Conservation (phyloP, 2,113 vertebrate species). For the Orycteropus afer region DNA sequence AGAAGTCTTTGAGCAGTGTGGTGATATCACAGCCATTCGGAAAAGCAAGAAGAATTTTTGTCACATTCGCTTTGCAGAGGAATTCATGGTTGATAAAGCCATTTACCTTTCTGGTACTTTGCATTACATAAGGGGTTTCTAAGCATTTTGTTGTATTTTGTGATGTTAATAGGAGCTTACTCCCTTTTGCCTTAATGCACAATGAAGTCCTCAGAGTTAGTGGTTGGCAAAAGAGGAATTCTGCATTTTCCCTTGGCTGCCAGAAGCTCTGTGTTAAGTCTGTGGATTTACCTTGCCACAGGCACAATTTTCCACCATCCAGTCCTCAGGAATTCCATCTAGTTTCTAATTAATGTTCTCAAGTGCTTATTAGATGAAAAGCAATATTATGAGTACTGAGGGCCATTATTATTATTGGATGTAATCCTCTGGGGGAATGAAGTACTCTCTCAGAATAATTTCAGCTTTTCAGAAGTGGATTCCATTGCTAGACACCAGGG, state of each 20-base stretch:
- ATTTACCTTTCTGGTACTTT: conserved; percentile 94
- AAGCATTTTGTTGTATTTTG: conserved; percentile 77
- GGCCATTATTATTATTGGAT: conserved; percentile 62
- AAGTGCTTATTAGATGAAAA: conserved; percentile 67
- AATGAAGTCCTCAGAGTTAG: conserved; percentile 35
- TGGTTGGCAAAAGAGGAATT: conserved; percentile 59
- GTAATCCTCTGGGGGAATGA: conserved; percentile 36
- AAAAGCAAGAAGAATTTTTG: conserved; percentile 98
- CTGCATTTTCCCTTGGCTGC: conserved; percentile 47
- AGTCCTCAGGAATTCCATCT: conserved; percentile 31
- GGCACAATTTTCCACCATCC: conserved; percentile 57
- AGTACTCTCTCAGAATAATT: conserved; percentile 35
- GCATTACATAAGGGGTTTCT: conserved; percentile 76
- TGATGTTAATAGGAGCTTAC: conserved; percentile 75
- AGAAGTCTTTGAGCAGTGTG: conserved; percentile 95
- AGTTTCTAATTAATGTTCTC: conserved; percentile 69
- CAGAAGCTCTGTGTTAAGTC: neutral
- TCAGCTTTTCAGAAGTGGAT: conserved; percentile 47
- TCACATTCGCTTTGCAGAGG: conserved; percentile 94
- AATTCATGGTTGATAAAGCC: conserved; percentile 96
- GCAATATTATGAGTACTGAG: conserved; percentile 64
- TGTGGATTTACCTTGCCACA: neutral
- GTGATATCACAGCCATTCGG: conserved; percentile 93
- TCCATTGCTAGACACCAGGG: conserved; percentile 25
- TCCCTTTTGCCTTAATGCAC: conserved; percentile 73